Percentiles rank a stretch among this genome's conserved stretches.
These are phyloP conservation scores for Tethya wilhelma DNA, from an alignment of 37 sponge, comb jelly and placozoan species.

Conservation along the genomic window DNA sequence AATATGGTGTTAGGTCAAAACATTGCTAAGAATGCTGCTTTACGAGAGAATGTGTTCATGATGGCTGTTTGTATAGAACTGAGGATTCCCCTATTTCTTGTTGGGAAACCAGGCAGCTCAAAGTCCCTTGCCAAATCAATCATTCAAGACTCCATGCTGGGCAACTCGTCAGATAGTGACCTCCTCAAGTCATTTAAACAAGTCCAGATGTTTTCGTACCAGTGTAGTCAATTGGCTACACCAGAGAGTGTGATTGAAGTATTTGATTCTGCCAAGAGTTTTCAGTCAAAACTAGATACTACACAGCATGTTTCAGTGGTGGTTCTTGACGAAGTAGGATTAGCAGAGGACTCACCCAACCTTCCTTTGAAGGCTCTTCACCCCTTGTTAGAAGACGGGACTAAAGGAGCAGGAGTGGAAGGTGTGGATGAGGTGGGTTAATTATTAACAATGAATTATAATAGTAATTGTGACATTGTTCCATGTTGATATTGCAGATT, in stretches of 20 bases:
- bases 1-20: slow-evolving; percentile 61
- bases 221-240: slow-evolving; percentile 91
- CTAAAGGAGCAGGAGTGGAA: slow-evolving; percentile 63
- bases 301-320: slow-evolving; percentile 75
- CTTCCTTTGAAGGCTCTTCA: slow-evolving; percentile 91
- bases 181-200: slow-evolving; percentile 63
- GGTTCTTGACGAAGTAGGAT: slow-evolving; percentile 93
- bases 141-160: slow-evolving; percentile 85
- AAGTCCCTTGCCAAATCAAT: slow-evolving; percentile 94
- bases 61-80: slow-evolving; percentile 97
- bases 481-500: slow-evolving; percentile 19
- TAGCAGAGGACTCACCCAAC: slow-evolving; percentile 91
- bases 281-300: slow-evolving; percentile 60
- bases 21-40: slow-evolving; percentile 93
- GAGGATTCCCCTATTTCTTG: slow-evolving; percentile 96
- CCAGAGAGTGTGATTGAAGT: slow-evolving; percentile 83
- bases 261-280: slow-evolving; percentile 55
- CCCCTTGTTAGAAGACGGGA: slow-evolving; percentile 88
- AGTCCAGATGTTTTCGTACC: slow-evolving; percentile 84
- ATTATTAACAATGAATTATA: not conserved
- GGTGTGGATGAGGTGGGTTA: not conserved
- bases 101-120: slow-evolving; percentile 98
- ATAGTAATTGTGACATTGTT: not conserved
- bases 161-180: slow-evolving; percentile 31
- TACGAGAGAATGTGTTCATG: slow-evolving; percentile 99